Evolutionary conservation across 2,888 invertebrate genomes (phyloP).

Genomic region (Byasa hedistus): DNA sequence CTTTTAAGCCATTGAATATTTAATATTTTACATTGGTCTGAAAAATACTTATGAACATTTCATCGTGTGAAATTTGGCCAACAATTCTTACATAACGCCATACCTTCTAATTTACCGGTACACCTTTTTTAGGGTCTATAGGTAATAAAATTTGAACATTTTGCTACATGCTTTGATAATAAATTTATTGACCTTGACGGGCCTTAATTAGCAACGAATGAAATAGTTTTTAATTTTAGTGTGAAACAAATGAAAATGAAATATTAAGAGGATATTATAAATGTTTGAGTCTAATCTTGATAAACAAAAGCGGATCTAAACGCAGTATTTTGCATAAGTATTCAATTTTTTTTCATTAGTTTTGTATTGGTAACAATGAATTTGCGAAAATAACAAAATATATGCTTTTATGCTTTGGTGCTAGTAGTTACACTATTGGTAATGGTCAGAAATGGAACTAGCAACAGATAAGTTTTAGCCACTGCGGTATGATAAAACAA

Average conservation of each 20-base stretch:
- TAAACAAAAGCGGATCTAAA: too few relatives aligned
- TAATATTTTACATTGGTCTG: constrained; percentile 10
- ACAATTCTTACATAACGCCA: background rate
- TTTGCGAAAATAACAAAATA: too few relatives aligned
- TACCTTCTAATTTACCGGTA: background rate
- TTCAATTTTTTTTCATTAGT: too few relatives aligned
- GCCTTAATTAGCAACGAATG: background rate
- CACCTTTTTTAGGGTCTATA: background rate
- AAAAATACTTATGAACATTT: constrained; percentile 7
- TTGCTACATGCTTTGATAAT: background rate
- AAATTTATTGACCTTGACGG: background rate
- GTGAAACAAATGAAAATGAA: background rate
- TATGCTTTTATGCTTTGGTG: too few relatives aligned
- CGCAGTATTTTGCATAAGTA: too few relatives aligned
- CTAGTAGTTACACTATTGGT: too few relatives aligned
- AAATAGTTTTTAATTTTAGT: background rate
- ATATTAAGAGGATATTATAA: too few relatives aligned
- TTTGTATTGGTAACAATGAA: too few relatives aligned
- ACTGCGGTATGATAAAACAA: too few relatives aligned
- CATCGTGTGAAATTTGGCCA: background rate
- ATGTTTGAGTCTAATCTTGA: too few relatives aligned
- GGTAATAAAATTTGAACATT: background rate
- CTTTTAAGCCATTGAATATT: background rate
- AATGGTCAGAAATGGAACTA: too few relatives aligned
- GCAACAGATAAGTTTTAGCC: too few relatives aligned